Conservation (phyloP, 2,113 vertebrate species). For the Pteruthius melanotis region DNA sequence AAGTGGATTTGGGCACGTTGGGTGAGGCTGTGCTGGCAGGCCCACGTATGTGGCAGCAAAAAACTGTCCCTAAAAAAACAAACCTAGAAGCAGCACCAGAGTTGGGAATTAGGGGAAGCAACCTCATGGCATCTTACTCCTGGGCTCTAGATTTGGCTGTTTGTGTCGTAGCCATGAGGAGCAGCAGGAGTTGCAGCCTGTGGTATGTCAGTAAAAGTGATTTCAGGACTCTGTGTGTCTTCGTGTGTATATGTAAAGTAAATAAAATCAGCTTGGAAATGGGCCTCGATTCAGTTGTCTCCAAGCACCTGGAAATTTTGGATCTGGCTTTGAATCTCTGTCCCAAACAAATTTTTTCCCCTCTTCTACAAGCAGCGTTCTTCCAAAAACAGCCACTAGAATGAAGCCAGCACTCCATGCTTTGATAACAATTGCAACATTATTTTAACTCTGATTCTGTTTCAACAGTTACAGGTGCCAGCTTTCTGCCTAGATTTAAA, state of each 20-base stretch:
- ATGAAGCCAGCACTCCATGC: background rate
- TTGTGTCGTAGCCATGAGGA: background rate
- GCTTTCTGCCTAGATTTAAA: background rate
- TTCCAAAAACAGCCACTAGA: conserved; percentile 36
- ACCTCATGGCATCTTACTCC: background rate
- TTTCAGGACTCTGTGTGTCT: background rate
- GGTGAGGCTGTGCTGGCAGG: background rate
- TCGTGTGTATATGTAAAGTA: background rate
- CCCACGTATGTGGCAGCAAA: background rate
- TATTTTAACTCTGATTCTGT: conserved; percentile 25
- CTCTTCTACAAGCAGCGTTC: conserved; percentile 6
- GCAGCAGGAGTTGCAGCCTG: background rate
- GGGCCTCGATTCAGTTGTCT: conserved; percentile 25
- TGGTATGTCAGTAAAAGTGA: background rate
- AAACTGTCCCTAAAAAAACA: background rate
- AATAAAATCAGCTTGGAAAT: conserved; percentile 36
- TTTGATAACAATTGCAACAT: conserved; percentile 50
- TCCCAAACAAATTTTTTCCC: conserved; percentile 8
- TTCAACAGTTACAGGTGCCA: background rate
- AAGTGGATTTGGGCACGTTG: background rate
- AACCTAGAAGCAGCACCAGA: background rate
- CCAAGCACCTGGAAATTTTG: conserved; percentile 66
- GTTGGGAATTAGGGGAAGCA: background rate
- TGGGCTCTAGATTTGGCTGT: rapidly evolving
- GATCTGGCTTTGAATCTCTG: conserved; percentile 10